These are phyloP conservation scores for Bombyx huttoni DNA, from an alignment of 2,888 invertebrate genomes.

Conservation along the genomic window DNA sequence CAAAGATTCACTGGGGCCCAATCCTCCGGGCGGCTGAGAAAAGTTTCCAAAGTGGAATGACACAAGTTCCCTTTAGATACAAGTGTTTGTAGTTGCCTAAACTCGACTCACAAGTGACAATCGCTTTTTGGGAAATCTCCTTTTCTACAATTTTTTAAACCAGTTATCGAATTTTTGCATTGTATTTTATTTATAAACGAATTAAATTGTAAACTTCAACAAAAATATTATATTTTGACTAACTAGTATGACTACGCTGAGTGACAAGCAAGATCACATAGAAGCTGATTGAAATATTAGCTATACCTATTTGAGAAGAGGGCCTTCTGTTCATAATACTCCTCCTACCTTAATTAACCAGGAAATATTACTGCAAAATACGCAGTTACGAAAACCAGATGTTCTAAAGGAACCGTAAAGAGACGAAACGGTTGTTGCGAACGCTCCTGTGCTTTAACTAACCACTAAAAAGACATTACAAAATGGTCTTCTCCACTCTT, in stretches of 20 bases:
- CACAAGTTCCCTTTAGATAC: neutral
- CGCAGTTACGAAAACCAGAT: conserved; percentile 1
- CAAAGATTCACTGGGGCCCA: neutral
- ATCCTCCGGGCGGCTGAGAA: neutral
- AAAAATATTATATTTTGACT: too few species aligned
- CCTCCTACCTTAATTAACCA: too few species aligned
- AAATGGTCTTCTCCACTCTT: neutral
- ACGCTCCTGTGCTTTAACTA: conserved; percentile 12
- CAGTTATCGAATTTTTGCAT: neutral
- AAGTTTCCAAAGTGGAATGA: neutral
- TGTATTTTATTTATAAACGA: too few species aligned
- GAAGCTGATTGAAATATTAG: too few species aligned
- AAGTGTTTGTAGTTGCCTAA: neutral
- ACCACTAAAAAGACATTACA: conserved; percentile 8
- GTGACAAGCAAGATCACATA: too few species aligned
- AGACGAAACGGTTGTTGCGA: conserved; percentile 6
- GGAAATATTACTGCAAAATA: neutral
- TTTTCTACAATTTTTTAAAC: neutral
- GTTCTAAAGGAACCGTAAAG: conserved; percentile 7
- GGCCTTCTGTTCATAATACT: too few species aligned
- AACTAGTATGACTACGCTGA: too few species aligned
- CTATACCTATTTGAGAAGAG: too few species aligned
- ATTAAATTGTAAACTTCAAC: too few species aligned
- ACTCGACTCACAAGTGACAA: neutral
- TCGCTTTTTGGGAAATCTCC: neutral